phyloP scores from a whole-genome alignment of 1,140 invertebrate species.

The Cherax quadricarinatus region DNA sequence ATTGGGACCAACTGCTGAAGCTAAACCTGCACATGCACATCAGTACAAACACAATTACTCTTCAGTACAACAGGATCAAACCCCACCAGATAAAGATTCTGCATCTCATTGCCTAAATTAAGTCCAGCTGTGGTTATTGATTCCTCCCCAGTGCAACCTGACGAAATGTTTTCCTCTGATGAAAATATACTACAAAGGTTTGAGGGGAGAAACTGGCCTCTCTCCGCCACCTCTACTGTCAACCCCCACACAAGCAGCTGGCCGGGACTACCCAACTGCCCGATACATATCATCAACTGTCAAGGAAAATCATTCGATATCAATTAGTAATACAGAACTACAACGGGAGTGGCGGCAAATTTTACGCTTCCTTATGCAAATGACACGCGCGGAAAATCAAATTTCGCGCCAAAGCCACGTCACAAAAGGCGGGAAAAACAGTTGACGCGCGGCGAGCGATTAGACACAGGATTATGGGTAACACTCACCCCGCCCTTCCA shows the following conservation, averaged over 20 bases:
- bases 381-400: slow-evolving; percentile 27
- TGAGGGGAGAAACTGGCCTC: background rate
- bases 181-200: background rate
- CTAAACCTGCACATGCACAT: too few relatives aligned
- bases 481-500: background rate
- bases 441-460: background rate
- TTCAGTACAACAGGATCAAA: too few relatives aligned
- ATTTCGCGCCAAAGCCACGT: slow-evolving; percentile 33
- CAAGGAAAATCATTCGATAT: slow-evolving; percentile 10
- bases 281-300: background rate
- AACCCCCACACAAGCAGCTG: background rate
- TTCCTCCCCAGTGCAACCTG: background rate
- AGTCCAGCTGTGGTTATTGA: background rate
- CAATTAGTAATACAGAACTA: background rate
- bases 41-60: too few relatives aligned
- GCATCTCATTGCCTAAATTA: background rate
- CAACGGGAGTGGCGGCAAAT: slow-evolving; percentile 16
- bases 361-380: slow-evolving; percentile 35
- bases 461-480: slow-evolving; percentile 6
- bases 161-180: background rate
- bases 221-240: too few relatives aligned
- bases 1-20: too few relatives aligned
- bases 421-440: slow-evolving; percentile 17
- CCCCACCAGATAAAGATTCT: background rate
- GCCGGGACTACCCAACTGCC: background rate